Conservation (phyloP, 2,113 vertebrate species). For the Mystacornis crossleyi region DNA sequence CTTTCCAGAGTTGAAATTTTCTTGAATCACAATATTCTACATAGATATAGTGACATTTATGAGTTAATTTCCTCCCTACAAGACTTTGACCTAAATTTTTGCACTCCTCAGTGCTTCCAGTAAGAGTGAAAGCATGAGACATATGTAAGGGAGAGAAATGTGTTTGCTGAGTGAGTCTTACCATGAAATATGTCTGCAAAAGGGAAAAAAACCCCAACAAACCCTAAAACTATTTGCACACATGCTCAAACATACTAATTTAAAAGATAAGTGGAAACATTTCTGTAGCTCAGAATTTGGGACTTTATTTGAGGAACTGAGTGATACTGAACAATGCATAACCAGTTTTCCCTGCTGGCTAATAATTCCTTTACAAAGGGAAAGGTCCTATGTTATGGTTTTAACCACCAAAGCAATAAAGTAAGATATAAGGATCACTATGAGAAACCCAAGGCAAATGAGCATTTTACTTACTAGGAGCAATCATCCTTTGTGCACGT, state of each 20-base stretch:
- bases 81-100: slow-evolving; percentile 11
- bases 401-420: background rate
- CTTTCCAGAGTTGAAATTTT: background rate
- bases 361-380: background rate
- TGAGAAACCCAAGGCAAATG: background rate
- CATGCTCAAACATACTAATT: background rate
- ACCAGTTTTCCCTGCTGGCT: background rate
- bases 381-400: background rate
- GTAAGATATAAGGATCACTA: background rate
- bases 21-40: background rate
- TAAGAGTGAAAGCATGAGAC: background rate
- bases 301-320: background rate
- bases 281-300: background rate
- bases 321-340: background rate
- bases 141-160: background rate
- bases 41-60: background rate
- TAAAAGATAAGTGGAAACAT: background rate
- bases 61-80: background rate
- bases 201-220: background rate
- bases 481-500: background rate
- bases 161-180: background rate
- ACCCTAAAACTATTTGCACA: background rate
- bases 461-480: background rate
- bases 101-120: background rate
- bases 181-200: background rate